Conservation (phyloP, 2,113 vertebrate species). For the Rhinopomastus cyanomelas region DNA sequence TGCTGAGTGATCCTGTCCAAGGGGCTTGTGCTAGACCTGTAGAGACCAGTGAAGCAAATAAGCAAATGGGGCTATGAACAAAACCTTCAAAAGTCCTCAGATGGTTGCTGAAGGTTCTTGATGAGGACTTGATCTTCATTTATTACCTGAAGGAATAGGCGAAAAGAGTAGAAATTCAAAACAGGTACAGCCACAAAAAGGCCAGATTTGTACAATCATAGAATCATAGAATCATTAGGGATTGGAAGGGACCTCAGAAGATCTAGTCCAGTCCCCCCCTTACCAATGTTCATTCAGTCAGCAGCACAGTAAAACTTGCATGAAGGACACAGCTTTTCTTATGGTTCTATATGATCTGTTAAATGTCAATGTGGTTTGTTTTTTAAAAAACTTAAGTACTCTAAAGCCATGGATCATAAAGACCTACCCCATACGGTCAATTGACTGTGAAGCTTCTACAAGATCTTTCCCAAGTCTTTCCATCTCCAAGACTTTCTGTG, state of each 20-base stretch:
- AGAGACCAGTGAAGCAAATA: neutral
- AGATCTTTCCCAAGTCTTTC: neutral
- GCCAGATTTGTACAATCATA: no score
- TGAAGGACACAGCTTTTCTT: neutral
- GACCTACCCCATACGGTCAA: neutral
- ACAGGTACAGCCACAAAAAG: neutral
- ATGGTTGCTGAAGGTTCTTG: neutral
- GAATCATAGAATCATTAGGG: no score
- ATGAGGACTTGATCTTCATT: neutral
- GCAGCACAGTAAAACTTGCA: neutral
- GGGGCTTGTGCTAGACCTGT: neutral
- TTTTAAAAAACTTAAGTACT: neutral
- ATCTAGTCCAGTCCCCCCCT: no score
- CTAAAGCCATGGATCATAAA: neutral
- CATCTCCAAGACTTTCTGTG: neutral
- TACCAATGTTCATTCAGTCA: neutral
- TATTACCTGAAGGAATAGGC: neutral
- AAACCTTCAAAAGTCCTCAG: conserved; percentile 46
- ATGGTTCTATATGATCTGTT: neutral
- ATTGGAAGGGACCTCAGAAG: no score
- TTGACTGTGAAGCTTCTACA: neutral
- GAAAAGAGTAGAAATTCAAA: neutral
- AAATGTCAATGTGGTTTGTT: neutral
- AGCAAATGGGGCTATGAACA: neutral
- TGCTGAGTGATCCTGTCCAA: neutral